Evolutionary conservation across 2,888 invertebrate species (phyloP), one percentile per base, ranked within the genome.

Genomic region (Pachydiplax longipennis): DNA sequence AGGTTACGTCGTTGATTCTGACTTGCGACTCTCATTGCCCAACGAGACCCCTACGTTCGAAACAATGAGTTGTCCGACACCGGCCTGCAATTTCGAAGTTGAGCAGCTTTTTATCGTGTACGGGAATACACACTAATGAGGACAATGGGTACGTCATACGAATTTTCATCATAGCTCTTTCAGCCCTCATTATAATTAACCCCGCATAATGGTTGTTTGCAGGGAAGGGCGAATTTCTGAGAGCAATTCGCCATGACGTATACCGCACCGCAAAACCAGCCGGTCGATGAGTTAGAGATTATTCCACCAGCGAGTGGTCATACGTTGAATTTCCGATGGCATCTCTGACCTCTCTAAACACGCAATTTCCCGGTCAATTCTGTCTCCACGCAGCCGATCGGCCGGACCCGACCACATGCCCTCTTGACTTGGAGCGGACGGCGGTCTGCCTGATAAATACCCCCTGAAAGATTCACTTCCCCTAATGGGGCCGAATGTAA

Each of bases 391-490:
- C 31, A 12, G 18, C 35, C 35, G 65, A 65, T 65, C 10, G 25
- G 53, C 37, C 87, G 31, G 18, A 15, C 31, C 22, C 37, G 87
- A 87, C 35, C 58, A 31, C 58, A 31, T 44, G 35, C 37, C 22
- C 15, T 6, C 53, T 22, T 8, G 58, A 4, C 31, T 18, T n/a
- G 13, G 18, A 25, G 48, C 25, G 58, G 53, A 58, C 31, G 15
- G 82, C 82, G 82, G 82, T 25, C 48, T 58, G 83, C 15, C 83
- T 35, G 13, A 53, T 53, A 58, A 58, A 35, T 53, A 31, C 58
- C 83, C 83, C 53, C 83, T 83, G 13, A 87, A 87, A 87, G 61
- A 87, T 87, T 87, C 22, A 87, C 35, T 37, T 40, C 61, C 65
- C 12, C 58, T 87, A 87, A 87, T 87, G 87, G 87, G 61, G 87